These are phyloP conservation scores for Synanthedon tipuliformis DNA, from an alignment of 2,888 invertebrate genomes.

Conservation along the genomic window DNA sequence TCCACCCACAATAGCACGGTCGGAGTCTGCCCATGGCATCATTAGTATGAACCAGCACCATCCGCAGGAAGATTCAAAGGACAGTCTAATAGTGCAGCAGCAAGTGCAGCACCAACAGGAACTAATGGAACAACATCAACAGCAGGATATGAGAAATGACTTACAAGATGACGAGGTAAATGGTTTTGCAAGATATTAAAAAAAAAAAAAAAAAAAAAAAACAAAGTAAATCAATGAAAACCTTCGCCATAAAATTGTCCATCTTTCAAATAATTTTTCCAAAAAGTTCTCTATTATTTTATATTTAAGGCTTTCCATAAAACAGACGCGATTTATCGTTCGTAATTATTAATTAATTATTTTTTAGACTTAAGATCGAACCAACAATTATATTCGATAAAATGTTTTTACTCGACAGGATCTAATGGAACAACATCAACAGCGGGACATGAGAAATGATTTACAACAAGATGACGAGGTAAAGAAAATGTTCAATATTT, in stretches of 20 bases:
- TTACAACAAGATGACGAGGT: conserved; percentile 55
- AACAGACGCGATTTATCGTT: too few relatives aligned
- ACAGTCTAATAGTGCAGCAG: conserved; percentile 59
- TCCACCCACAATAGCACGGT: conserved; percentile 55
- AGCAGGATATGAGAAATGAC: conserved; percentile 51
- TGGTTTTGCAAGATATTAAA: too few relatives aligned
- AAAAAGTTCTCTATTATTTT: too few relatives aligned
- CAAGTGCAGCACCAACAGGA: conserved; percentile 63
- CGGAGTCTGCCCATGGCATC: conserved; percentile 55
- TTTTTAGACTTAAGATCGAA: too few relatives aligned
- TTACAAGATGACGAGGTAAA: conserved; percentile 56
- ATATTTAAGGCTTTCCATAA: too few relatives aligned
- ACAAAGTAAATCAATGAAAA: too few relatives aligned
- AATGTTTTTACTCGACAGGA: conserved; percentile 32
- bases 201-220: too few relatives aligned
- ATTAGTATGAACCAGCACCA: conserved; percentile 60
- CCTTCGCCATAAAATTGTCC: too few relatives aligned
- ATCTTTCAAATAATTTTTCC: too few relatives aligned
- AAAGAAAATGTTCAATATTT: conserved; percentile 1
- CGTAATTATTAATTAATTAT: too few relatives aligned
- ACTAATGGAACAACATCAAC: conserved; percentile 61
- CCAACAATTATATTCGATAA: too few relatives aligned
- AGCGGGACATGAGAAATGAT: conserved; percentile 51
- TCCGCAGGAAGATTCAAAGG: conserved; percentile 58
- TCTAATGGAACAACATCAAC: conserved; percentile 61